These are phyloP conservation scores for Ahaetulla prasina DNA, from an alignment of 2,113 vertebrate genomes.

Conservation along the genomic window DNA sequence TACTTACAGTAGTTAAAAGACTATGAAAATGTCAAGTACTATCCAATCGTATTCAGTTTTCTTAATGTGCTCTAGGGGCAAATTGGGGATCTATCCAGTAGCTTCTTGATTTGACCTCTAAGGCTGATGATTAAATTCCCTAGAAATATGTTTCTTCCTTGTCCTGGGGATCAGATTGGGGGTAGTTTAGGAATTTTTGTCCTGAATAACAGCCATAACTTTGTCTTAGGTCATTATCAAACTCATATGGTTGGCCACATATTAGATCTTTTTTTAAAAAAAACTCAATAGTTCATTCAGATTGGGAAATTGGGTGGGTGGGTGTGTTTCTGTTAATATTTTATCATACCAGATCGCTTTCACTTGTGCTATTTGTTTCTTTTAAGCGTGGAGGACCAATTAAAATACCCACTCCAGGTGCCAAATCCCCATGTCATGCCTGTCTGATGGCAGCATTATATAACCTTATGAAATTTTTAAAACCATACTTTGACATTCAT, in stretches of 20 bases:
- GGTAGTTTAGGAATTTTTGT: not conserved
- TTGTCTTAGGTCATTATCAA: not conserved
- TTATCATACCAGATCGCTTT: not conserved
- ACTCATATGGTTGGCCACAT: not conserved
- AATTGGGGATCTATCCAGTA: not conserved
- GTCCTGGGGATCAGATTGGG: not conserved
- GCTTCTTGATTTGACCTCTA: not conserved
- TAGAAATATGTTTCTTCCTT: not conserved
- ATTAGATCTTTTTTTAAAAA: not conserved
- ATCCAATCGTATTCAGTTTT: not conserved
- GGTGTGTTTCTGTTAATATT: not conserved
- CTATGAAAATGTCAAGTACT: not conserved
- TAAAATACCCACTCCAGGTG: not conserved
- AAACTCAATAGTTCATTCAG: not conserved
- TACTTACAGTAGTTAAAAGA: not conserved
- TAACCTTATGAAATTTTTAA: not conserved
- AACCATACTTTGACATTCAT: not conserved
- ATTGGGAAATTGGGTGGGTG: not conserved
- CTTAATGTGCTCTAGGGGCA: not conserved
- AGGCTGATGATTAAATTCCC: not conserved
- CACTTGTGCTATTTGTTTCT: not conserved
- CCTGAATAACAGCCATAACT: not conserved
- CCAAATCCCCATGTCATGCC: not conserved
- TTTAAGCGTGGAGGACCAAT: not conserved
- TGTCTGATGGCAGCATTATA: not conserved